phyloP scores from a whole-genome alignment of 2,888 invertebrate species.

The Sympetrum striolatum region DNA sequence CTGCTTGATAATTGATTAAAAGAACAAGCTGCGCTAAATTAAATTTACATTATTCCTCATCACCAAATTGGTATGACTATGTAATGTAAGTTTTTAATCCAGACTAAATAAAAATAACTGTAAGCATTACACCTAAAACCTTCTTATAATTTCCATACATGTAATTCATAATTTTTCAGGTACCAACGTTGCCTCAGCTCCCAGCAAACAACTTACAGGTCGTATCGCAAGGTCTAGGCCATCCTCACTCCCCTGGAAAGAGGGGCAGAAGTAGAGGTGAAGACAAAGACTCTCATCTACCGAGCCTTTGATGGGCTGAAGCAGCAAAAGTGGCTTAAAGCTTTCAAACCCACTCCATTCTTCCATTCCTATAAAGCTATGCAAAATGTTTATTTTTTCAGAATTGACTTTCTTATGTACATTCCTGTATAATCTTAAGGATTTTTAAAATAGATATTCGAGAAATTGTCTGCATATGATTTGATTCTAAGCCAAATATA shows the following conservation, averaged over 20 bases:
- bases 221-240: not conserved
- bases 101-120: too few species aligned
- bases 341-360: conserved; percentile 18
- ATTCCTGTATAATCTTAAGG: conserved; percentile 23
- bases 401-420: not conserved
- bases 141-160: too few species aligned
- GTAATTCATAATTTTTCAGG: not conserved
- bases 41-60: too few species aligned
- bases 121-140: too few species aligned
- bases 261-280: conserved; percentile 17
- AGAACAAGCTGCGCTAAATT: too few species aligned
- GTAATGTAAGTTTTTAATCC: too few species aligned
- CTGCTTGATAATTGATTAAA: too few species aligned
- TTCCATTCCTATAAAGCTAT: conserved; percentile 32
- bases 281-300: conserved; percentile 1
- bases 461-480: not conserved
- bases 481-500: not conserved
- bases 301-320: conserved; percentile 14
- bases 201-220: not conserved
- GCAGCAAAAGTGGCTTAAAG: not conserved
- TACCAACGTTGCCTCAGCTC: not conserved
- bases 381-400: conserved; percentile 30
- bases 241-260: not conserved
- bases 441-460: not conserved
- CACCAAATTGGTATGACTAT: too few species aligned